Evolutionary conservation across 2,888 invertebrate species (phyloP).

Genomic region (Antheraea assamensis): DNA sequence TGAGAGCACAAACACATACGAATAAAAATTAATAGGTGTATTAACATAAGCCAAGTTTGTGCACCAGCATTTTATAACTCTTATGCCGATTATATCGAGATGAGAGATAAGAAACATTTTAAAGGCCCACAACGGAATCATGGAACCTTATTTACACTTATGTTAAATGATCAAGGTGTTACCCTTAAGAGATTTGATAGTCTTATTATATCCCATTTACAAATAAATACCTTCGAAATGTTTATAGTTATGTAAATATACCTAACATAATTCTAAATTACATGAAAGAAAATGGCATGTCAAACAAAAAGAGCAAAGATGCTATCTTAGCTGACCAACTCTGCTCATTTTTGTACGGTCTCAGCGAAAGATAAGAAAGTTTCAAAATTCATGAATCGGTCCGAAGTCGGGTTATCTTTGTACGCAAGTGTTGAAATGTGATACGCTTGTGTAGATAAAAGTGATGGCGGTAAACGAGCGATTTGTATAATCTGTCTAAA

Average conservation of each 20-base stretch:
- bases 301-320: conserved; percentile 35
- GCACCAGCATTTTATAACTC: conserved; percentile 35
- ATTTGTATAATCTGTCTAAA: conserved; percentile 69
- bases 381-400: conserved; percentile 51
- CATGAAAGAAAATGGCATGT: conserved; percentile 24
- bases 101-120: conserved; percentile 28
- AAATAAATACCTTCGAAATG: conserved; percentile 18
- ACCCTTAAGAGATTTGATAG: conserved; percentile 34
- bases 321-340: conserved; percentile 40
- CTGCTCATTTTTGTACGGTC: conserved; percentile 47
- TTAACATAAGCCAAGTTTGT: conserved; percentile 44
- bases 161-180: conserved; percentile 30
- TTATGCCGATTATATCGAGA: conserved; percentile 35
- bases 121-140: conserved; percentile 26
- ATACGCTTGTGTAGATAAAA: conserved; percentile 57
- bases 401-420: conserved; percentile 31
- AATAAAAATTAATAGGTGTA: conserved; percentile 40
- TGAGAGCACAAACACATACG: conserved; percentile 21
- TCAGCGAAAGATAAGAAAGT: conserved; percentile 35
- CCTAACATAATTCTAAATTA: conserved; percentile 31
- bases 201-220: conserved; percentile 30
- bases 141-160: conserved; percentile 29
- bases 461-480: conserved; percentile 64
- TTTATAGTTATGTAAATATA: conserved; percentile 15
- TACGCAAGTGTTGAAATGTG: conserved; percentile 55